Evolutionary conservation across 2,888 invertebrate genomes (phyloP).

Genomic region (Leistus spinibarbis): DNA sequence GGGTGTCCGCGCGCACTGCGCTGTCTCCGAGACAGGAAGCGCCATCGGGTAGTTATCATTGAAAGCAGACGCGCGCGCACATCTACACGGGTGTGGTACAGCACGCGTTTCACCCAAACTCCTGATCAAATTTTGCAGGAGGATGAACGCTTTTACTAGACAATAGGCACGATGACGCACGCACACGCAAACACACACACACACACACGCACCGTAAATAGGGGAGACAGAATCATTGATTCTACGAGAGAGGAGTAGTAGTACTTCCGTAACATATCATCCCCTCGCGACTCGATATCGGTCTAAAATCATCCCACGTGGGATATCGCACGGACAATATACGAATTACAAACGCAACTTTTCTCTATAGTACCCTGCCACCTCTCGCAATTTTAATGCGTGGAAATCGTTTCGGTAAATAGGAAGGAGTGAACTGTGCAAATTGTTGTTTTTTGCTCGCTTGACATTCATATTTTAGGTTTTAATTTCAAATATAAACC

Average conservation of each 20-base stretch:
- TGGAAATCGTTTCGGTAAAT: not conserved
- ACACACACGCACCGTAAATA: not conserved
- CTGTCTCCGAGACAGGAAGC: not conserved
- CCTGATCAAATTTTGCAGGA: not conserved
- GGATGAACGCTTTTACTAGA: slow-evolving; percentile 15
- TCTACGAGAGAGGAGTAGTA: slow-evolving; percentile 4
- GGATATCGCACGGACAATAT: not conserved
- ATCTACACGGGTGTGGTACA: slow-evolving; percentile 13
- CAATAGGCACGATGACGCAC: slow-evolving; percentile 37
- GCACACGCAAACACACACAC: slow-evolving; percentile 7
- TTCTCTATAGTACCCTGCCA: not conserved
- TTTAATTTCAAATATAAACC: not conserved
- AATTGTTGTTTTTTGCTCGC: too few relatives aligned
- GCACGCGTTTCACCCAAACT: slow-evolving; percentile 1
- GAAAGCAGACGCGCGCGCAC: not conserved
- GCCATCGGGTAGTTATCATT: not conserved
- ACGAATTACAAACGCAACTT: not conserved
- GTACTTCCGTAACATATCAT: slow-evolving; percentile 11
- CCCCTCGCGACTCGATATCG: not conserved
- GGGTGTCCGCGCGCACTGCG: not conserved
- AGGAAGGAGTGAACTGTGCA: too few relatives aligned
- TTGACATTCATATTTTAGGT: not conserved
- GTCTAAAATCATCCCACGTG: not conserved
- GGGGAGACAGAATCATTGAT: slow-evolving; percentile 31
- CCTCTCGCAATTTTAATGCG: not conserved